Conservation (phyloP, 1,140 invertebrate species). For the Meteorus sp. region DNA sequence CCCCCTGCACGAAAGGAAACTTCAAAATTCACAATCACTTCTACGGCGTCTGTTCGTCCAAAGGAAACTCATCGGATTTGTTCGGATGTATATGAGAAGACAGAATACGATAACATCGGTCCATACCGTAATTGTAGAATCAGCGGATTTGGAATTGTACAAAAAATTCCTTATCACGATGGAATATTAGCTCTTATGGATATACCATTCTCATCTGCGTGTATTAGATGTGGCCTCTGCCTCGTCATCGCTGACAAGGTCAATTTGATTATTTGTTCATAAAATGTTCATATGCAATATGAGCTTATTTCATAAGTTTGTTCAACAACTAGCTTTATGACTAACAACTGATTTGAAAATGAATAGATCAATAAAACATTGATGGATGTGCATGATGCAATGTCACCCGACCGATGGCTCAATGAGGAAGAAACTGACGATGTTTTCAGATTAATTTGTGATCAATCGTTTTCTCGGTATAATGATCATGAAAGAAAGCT, state of each 20-base stretch:
- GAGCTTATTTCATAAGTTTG: neutral
- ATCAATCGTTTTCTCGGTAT: constrained; percentile 46
- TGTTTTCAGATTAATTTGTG: constrained; percentile 39
- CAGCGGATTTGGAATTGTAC: constrained; percentile 32
- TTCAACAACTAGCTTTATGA: constrained; percentile 3
- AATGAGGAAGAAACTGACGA: constrained; percentile 33
- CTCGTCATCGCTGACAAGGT: constrained; percentile 45
- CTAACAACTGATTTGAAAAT: constrained; percentile 11
- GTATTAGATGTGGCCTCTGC: constrained; percentile 46
- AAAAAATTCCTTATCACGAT: constrained; percentile 40
- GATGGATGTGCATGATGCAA: constrained; percentile 34
- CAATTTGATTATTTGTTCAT: neutral
- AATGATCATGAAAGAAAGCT: neutral
- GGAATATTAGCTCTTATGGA: constrained; percentile 15
- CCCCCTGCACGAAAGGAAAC: too few species aligned
- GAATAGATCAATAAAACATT: constrained; percentile 46
- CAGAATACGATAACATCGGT: neutral
- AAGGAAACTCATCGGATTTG: too few species aligned
- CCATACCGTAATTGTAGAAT: constrained; percentile 32
- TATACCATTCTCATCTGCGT: constrained; percentile 42
- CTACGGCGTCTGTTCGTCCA: too few species aligned
- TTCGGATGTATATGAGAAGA: too few species aligned
- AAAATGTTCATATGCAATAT: neutral
- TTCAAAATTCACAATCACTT: too few species aligned
- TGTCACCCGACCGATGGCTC: constrained; percentile 27